These are phyloP conservation scores for Plebejus anna DNA, from an alignment of 2,888 invertebrate species.

Conservation along the genomic window DNA sequence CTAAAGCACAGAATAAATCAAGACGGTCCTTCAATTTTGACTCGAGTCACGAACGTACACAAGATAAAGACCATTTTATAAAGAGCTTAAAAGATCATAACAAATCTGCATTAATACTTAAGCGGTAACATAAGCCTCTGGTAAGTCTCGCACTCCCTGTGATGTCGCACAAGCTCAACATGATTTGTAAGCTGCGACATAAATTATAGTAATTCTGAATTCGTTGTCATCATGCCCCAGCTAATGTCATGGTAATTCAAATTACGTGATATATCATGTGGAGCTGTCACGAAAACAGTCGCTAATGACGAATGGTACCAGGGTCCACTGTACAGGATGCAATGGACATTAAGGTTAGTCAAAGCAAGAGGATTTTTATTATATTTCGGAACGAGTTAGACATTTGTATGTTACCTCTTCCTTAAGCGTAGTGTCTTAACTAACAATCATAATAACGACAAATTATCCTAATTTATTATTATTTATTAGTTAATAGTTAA, in stretches of 20 bases:
- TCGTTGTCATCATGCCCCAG: not conserved
- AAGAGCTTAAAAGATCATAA: not conserved
- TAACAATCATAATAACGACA: not conserved
- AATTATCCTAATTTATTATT: not conserved
- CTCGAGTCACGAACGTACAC: not conserved
- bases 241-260: not conserved
- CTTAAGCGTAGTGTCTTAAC: not conserved
- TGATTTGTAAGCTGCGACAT: not conserved
- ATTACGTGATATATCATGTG: not conserved
- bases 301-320: not conserved
- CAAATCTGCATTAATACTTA: not conserved
- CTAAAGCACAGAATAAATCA: not conserved
- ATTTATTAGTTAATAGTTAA: too few relatives aligned
- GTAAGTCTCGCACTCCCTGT: not conserved
- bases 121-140: not conserved
- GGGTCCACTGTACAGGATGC: not conserved
- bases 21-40: not conserved
- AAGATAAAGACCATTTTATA: not conserved
- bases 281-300: not conserved
- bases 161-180: not conserved
- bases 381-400: too few relatives aligned
- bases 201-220: not conserved
- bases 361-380: too few relatives aligned
- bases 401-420: not conserved
- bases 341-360: not conserved